phyloP scores from a whole-genome alignment of 2,797 vertebrate species.

The Cirrhinus molitorella region DNA sequence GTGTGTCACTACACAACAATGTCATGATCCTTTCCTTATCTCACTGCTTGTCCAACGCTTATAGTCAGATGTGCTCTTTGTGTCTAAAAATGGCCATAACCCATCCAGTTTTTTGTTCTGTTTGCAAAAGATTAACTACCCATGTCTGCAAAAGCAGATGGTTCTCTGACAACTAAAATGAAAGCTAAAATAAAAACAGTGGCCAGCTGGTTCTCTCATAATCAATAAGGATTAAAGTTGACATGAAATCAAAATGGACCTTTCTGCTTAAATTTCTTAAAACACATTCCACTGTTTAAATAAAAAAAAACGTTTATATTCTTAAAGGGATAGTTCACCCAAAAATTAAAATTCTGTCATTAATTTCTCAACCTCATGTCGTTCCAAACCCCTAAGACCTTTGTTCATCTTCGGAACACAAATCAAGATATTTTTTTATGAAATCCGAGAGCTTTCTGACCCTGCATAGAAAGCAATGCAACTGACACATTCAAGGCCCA shows the following conservation, averaged over 20 bases:
- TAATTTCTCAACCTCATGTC: too few relatives aligned
- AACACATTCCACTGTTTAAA: not conserved
- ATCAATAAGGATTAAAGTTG: constrained; percentile 36
- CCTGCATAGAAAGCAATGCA: too few relatives aligned
- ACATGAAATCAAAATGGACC: not conserved
- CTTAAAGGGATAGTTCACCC: too few relatives aligned
- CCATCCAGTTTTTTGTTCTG: constrained; percentile 13
- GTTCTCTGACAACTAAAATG: constrained; percentile 13
- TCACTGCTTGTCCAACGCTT: not conserved
- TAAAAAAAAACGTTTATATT: not conserved
- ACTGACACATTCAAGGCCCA: too few relatives aligned
- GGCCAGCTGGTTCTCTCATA: constrained; percentile 23
- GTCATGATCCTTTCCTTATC: not conserved
- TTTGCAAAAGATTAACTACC: constrained; percentile 29
- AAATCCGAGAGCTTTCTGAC: too few relatives aligned
- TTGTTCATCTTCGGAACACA: too few relatives aligned
- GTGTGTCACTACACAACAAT: not conserved
- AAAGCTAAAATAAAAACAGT: constrained; percentile 14
- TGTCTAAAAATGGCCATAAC: constrained; percentile 16
- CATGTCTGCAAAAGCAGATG: constrained; percentile 32
- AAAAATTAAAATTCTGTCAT: too few relatives aligned
- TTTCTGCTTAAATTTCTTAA: not conserved
- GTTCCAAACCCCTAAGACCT: too few relatives aligned
- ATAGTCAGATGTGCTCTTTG: constrained; percentile 17
- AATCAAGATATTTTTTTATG: too few relatives aligned